Evolutionary conservation across 92 coral and sea anemone genomes (phyloP), one percentile per base, ranked within the genome.

Genomic region (Umimayanthus kanabou): DNA sequence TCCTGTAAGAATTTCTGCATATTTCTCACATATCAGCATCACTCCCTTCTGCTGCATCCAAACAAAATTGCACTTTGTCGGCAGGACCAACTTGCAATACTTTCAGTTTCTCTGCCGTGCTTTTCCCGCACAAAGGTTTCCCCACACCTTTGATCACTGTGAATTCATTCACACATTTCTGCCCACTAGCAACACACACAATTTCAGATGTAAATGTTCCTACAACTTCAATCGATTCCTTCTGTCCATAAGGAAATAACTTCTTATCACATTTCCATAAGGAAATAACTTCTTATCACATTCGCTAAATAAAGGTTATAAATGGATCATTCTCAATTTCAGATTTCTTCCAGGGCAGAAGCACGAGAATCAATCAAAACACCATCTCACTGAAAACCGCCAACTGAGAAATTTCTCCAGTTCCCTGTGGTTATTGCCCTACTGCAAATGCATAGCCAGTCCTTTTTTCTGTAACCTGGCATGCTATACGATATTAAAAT

Each of bases 51-150:
- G 9, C 82, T 22, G 18, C 25, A 8, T 39, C 75, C 28, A 90
- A 70, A 77, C 66, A 79, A 16, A 49, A 66, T 28, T 79, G 82
- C 61, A 89, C 91, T 23, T 39, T 22, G 42, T 43, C 55, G 9
- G 87, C 87, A 20, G 91, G 91, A 28, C 93, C 91, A n/a, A 90
- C 91, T 74, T 91, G 79, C 16, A 93, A 61, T 29, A 91, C 88
- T 18, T 85, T 85, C 76, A 90, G 79, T 42, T 84, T 87, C 80
- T 87, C 87, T 6, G 93, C 90, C 30, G 93, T 92, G 61, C 79
- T 47, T 61, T 85, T 90, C 73, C 91, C 93, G 0, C 88, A 82
- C 65, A 92, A 76, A 75, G 86, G 61, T 70, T 79, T 91, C 37
- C 87, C 93, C 53, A 45, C 67, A 47, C 92, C 91, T 30, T 88